Evolutionary conservation across 2,888 invertebrate genomes (phyloP).

Genomic region (Cataglyphis altisquamis): DNA sequence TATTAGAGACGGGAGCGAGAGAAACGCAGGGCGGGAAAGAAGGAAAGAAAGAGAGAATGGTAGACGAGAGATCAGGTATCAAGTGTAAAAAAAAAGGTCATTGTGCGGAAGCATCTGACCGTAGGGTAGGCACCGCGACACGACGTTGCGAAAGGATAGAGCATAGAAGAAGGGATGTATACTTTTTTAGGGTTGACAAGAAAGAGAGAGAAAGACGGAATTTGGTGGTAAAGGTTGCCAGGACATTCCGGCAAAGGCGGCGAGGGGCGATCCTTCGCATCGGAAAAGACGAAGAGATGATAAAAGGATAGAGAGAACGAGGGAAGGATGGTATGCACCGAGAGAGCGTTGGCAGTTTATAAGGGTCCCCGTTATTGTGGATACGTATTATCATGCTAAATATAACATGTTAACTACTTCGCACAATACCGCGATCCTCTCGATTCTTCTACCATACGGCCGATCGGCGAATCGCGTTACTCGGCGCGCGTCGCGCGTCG

Average conservation of each 20-base stretch:
- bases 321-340: slow-evolving; percentile 64
- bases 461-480: slow-evolving; percentile 75
- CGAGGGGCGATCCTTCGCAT: slow-evolving; percentile 42
- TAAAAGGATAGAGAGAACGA: slow-evolving; percentile 59
- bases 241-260: slow-evolving; percentile 54
- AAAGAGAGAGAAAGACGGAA: slow-evolving; percentile 33
- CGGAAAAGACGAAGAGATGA: slow-evolving; percentile 56
- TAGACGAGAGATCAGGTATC: slow-evolving; percentile 84
- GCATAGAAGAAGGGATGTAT: slow-evolving; percentile 34
- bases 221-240: slow-evolving; percentile 65
- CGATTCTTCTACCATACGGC: slow-evolving; percentile 67
- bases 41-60: slow-evolving; percentile 66
- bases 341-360: slow-evolving; percentile 85
- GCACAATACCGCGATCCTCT: slow-evolving; percentile 86
- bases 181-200: slow-evolving; percentile 21
- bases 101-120: slow-evolving; percentile 86
- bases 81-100: slow-evolving; percentile 81
- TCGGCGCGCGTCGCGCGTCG: slow-evolving; percentile 61
- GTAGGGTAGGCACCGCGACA: slow-evolving; percentile 81
- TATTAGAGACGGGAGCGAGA: slow-evolving; percentile 35
- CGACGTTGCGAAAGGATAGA: slow-evolving; percentile 66
- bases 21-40: slow-evolving; percentile 37
- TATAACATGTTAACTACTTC: slow-evolving; percentile 90
- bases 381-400: slow-evolving; percentile 86
- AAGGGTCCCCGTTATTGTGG: slow-evolving; percentile 84